phyloP scores from a whole-genome alignment of 2,797 vertebrate genomes.

The Lagorchestes hirsutus region DNA sequence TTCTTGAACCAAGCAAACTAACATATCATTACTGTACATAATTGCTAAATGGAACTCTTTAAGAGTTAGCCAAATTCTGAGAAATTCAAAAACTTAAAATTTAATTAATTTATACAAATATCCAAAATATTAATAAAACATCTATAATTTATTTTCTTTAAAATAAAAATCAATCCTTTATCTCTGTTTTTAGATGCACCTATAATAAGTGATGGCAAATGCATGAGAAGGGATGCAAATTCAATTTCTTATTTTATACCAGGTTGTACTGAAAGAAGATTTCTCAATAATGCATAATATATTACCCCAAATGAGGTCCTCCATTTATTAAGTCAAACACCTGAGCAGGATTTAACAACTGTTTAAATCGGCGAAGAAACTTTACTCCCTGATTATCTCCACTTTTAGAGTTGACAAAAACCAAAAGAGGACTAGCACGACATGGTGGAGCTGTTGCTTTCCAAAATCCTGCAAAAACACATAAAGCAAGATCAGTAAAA shows the following conservation, averaged over 20 bases:
- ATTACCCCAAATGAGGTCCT: constrained; percentile 98
- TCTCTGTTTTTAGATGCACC: neutral
- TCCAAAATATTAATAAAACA: constrained; percentile 29
- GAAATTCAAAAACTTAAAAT: neutral
- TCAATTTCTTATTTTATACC: constrained; percentile 53
- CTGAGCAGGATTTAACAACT: constrained; percentile 98
- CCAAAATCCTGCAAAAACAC: constrained; percentile 94
- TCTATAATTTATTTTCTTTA: constrained; percentile 7
- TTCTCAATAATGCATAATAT: constrained; percentile 73
- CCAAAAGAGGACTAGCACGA: constrained; percentile 97
- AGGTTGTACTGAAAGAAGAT: constrained; percentile 62
- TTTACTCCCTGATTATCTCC: constrained; percentile 99
- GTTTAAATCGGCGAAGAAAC: constrained; percentile 98
- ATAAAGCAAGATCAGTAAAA: constrained; percentile 75
- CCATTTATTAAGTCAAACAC: constrained; percentile 99
- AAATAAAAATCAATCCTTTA: constrained; percentile 5
- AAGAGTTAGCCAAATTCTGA: neutral
- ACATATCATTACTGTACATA: neutral
- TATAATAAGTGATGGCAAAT: neutral
- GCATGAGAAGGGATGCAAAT: constrained; percentile 36
- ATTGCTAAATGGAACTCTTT: constrained; percentile 45
- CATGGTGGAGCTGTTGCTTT: constrained; percentile 98
- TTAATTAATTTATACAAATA: constrained; percentile 4
- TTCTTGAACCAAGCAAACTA: constrained; percentile 1
- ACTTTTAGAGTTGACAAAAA: constrained; percentile 99